These are phyloP conservation scores for Lasius fuliginosus DNA, from an alignment of 2,888 invertebrate species.

Conservation along the genomic window DNA sequence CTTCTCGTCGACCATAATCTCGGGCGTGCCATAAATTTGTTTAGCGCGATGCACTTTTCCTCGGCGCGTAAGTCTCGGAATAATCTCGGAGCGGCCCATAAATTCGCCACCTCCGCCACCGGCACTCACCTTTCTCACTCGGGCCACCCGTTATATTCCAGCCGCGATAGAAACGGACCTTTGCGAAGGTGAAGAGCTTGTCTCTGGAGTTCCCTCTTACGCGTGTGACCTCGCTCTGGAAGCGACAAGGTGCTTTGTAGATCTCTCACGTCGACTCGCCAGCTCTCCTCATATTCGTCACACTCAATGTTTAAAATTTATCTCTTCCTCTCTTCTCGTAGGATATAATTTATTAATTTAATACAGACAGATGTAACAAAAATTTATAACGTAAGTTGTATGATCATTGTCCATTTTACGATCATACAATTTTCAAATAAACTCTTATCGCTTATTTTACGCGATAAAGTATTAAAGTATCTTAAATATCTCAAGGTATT, in stretches of 20 bases:
- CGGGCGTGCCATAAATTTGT: slow-evolving; percentile 57
- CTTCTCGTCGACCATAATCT: slow-evolving; percentile 56
- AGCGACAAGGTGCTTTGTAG: slow-evolving; percentile 66
- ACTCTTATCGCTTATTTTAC: neutral
- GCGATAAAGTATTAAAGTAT: neutral
- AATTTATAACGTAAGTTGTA: neutral
- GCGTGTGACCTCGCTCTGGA: slow-evolving; percentile 8
- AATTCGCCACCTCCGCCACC: slow-evolving; percentile 40
- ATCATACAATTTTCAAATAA: slow-evolving; percentile 4
- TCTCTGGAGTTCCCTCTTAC: slow-evolving; percentile 1
- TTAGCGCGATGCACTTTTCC: slow-evolving; percentile 55
- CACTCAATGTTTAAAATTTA: neutral
- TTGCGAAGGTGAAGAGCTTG: neutral
- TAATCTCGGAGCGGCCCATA: slow-evolving; percentile 53
- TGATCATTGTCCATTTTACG: neutral
- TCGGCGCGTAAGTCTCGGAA: slow-evolving; percentile 55
- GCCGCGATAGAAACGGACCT: slow-evolving; percentile 27
- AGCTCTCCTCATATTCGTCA: slow-evolving; percentile 21
- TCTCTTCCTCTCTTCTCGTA: neutral
- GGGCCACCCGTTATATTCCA: slow-evolving; percentile 40
- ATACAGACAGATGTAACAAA: neutral
- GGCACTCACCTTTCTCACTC: slow-evolving; percentile 34
- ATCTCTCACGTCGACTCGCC: slow-evolving; percentile 54
- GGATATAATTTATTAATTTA: neutral
- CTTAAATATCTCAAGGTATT: neutral